These are phyloP conservation scores for Henicopernis longicauda DNA, from an alignment of 2,113 vertebrate genomes.

Conservation along the genomic window DNA sequence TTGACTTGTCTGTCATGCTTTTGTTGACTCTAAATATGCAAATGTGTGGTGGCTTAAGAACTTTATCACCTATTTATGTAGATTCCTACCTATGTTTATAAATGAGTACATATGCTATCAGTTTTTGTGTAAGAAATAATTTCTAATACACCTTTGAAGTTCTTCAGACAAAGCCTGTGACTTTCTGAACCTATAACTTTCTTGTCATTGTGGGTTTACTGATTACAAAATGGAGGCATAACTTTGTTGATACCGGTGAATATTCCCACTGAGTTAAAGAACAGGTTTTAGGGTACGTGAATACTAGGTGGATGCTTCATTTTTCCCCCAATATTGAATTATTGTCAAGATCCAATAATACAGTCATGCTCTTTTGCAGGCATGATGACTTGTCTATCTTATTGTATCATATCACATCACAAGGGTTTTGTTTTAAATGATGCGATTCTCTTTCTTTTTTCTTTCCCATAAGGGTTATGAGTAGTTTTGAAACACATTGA, in stretches of 20 bases:
- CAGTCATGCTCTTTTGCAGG: neutral
- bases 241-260: neutral
- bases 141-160: neutral
- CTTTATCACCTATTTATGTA: neutral
- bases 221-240: neutral
- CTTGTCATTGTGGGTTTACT: neutral
- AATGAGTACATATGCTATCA: neutral
- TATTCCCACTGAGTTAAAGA: neutral
- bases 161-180: neutral
- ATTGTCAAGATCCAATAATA: neutral
- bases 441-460: neutral
- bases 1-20: neutral
- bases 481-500: constrained; percentile 16
- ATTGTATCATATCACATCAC: neutral
- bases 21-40: neutral
- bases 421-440: neutral
- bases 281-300: neutral
- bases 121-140: neutral
- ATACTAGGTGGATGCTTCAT: neutral
- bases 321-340: neutral
- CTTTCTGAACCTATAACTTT: neutral
- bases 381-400: neutral
- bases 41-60: neutral
- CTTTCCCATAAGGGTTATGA: neutral
- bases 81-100: neutral